phyloP scores from a whole-genome alignment of 2,797 vertebrate species.

The Dendrocincla tyrannina region DNA sequence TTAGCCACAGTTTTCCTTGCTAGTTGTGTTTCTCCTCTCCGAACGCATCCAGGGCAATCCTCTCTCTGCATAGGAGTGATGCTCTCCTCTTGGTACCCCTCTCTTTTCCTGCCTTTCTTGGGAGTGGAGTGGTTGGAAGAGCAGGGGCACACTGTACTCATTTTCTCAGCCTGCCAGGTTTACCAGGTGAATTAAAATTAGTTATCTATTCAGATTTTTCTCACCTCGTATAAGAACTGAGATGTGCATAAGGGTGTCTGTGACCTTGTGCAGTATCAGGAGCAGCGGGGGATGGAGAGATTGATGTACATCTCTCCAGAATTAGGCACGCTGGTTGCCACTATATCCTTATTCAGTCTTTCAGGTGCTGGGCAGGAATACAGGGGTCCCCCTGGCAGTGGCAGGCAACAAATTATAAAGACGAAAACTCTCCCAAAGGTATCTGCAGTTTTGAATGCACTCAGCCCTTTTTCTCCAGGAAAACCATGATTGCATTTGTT shows the following conservation, averaged over 20 bases:
- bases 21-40: not conserved
- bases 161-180: not conserved
- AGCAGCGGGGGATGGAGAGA: not conserved
- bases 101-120: not conserved
- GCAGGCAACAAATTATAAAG: not conserved
- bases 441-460: not conserved
- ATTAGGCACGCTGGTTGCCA: not conserved
- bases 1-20: not conserved
- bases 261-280: not conserved
- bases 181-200: not conserved
- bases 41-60: fast-evolving
- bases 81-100: not conserved
- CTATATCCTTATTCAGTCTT: not conserved
- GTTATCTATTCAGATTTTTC: not conserved
- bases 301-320: not conserved
- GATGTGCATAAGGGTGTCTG: not conserved
- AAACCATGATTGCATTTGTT: not conserved
- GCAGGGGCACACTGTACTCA: not conserved
- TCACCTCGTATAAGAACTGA: not conserved
- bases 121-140: not conserved
- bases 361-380: not conserved
- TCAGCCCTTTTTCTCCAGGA: not conserved
- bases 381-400: not conserved
- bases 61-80: fast-evolving
- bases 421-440: not conserved